Conservation (phyloP, 2,113 vertebrate genomes). For the Nibea albiflora region DNA sequence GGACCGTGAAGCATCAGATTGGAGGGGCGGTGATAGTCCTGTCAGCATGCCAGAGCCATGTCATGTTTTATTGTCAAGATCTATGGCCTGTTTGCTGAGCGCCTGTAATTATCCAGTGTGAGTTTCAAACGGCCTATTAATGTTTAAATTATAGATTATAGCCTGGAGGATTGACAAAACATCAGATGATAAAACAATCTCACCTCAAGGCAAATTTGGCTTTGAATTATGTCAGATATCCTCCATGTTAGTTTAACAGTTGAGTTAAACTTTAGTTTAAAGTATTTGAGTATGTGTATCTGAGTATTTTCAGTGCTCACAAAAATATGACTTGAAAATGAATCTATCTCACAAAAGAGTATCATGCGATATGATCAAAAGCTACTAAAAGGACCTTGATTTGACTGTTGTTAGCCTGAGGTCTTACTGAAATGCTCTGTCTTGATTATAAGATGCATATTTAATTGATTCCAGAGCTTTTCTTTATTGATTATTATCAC, state of each 20-base stretch:
- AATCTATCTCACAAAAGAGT: neutral
- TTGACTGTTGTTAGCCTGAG: too few relatives aligned
- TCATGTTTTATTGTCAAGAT: slow-evolving; percentile 39
- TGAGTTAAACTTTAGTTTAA: neutral
- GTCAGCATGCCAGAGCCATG: slow-evolving; percentile 41
- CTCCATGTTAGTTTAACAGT: neutral
- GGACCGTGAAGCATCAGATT: slow-evolving; percentile 28
- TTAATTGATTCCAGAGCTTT: neutral
- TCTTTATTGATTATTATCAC: neutral
- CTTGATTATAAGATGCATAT: neutral
- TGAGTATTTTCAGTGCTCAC: neutral
- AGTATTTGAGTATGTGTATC: too few relatives aligned
- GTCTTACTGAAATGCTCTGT: too few relatives aligned
- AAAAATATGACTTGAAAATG: neutral
- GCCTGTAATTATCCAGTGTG: neutral
- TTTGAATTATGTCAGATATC: neutral
- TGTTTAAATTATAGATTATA: neutral
- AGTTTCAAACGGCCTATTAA: neutral
- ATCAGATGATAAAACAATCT: neutral
- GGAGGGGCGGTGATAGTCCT: slow-evolving; percentile 28
- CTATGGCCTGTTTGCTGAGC: neutral
- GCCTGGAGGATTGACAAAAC: neutral
- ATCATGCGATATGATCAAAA: neutral
- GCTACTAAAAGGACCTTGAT: neutral
- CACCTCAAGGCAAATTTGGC: neutral